Conservation (phyloP, 2,113 vertebrate species). For the human region DNA sequence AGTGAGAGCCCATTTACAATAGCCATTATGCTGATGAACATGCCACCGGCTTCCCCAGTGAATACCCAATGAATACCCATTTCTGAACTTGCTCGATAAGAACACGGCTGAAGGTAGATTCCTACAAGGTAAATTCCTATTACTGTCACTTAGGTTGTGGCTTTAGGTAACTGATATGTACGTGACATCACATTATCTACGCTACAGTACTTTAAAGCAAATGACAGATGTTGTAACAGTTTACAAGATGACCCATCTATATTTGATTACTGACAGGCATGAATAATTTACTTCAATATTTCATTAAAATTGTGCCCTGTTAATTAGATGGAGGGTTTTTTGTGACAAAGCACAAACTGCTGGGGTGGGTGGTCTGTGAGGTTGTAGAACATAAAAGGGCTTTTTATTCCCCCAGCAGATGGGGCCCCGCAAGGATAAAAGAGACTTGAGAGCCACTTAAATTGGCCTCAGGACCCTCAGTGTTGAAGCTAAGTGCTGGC, state of each 20-base stretch:
- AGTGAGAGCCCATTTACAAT: neutral
- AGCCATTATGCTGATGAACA: neutral
- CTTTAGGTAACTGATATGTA: neutral
- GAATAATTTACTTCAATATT: constrained; percentile 70
- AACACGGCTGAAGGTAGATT: neutral
- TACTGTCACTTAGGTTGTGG: neutral
- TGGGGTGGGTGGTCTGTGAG: constrained; percentile 65
- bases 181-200: neutral
- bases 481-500: constrained; percentile 33
- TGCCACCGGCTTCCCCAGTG: neutral
- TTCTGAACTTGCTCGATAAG: neutral
- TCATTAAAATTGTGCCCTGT: constrained; percentile 65
- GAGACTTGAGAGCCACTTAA: constrained; percentile 67
- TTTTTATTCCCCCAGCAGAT: constrained; percentile 66
- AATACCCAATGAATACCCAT: neutral
- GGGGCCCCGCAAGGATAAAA: constrained; percentile 61
- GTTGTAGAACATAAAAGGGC: constrained; percentile 52
- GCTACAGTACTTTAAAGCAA: constrained; percentile 40
- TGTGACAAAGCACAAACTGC: constrained; percentile 60
- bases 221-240: neutral
- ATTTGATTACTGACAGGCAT: constrained; percentile 66
- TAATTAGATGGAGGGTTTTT: constrained; percentile 60
- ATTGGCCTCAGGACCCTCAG: constrained; percentile 15
- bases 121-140: neutral
- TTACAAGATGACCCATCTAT: constrained; percentile 53